Base-by-base conservation (phyloP, 2,113 vertebrate species). In the Phalacrocorax brasilianus region DNA sequence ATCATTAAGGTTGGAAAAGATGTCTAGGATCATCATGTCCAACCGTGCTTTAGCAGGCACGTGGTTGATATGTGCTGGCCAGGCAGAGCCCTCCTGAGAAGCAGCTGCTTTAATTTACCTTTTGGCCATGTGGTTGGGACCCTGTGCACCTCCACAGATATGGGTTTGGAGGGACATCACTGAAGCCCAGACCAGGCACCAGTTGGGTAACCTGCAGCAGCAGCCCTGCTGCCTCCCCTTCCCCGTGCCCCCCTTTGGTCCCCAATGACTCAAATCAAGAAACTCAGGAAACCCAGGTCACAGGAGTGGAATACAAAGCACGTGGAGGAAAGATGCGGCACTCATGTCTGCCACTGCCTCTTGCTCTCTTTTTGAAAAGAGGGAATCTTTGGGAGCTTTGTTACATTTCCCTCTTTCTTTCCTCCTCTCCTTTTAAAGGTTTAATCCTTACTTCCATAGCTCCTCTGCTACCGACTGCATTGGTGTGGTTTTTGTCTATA, bases 81-180 rank as follows among this genome's bases (percentile, higher is more conserved):
- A 0, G 38, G 32, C 38, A 85, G 44, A 81, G 33, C 19, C 70
- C 49, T 89, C 40, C 56, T 21, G 52, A 75, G 42, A n/a, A 78
- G 71, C 56, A 76, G 53, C 58, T 82, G 40, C 49, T 84, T 63
- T 76, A 30, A 70, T 92, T 53, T 30, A 20, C 35, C 45, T 56
- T 65, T 49, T 52, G 59, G 33, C n/a, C 1, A 0, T 27, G 40
- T 17, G 11, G 49, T 40, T 79, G 40, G 58, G 53, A 75, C 30
- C 22, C 61, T 12, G 2, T 11, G 5, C 17, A 12, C 28, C 45
- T 62, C 59, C 61, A 33, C 42, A 63, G 52, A 63, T 32, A 58
- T 74, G 24, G 22, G 42, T 0, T 0, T 0, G 1, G 61, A 70
- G 45, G 8, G 28, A 52, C 3, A 11, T 33, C 6, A 23, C 50